These are phyloP conservation scores for Mizuhopecten yessoensis DNA, from an alignment of 1,140 invertebrate genomes.

Conservation along the genomic window DNA sequence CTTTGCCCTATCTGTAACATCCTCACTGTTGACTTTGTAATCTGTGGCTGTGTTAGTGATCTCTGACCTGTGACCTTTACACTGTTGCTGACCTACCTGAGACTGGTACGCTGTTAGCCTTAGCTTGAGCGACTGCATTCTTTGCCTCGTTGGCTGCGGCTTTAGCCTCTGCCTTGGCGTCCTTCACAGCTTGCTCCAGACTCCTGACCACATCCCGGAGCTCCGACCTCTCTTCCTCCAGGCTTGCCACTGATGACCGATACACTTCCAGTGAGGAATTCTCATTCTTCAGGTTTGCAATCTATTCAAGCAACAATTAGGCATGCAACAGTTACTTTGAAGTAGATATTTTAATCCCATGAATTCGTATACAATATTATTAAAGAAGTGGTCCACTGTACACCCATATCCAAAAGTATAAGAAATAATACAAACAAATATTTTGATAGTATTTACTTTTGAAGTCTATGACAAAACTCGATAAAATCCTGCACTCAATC, in stretches of 20 bases:
- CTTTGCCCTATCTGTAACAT: too few relatives aligned
- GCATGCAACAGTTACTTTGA: not conserved
- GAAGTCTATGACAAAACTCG: too few relatives aligned
- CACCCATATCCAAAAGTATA: too few relatives aligned
- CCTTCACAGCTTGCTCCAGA: slow-evolving; percentile 62
- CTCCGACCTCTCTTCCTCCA: slow-evolving; percentile 68
- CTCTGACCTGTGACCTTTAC: not conserved
- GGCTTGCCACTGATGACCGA: slow-evolving; percentile 62
- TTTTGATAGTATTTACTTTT: too few relatives aligned
- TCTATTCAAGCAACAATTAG: slow-evolving; percentile 62
- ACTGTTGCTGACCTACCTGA: not conserved
- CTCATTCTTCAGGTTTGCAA: slow-evolving; percentile 72
- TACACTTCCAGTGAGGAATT: slow-evolving; percentile 65
- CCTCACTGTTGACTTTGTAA: not conserved
- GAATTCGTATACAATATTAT: too few relatives aligned
- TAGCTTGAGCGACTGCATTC: slow-evolving; percentile 54
- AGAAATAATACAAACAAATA: too few relatives aligned
- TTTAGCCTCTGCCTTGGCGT: slow-evolving; percentile 56
- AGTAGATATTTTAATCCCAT: too few relatives aligned
- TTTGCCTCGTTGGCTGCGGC: slow-evolving; percentile 42
- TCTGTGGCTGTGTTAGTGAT: not conserved
- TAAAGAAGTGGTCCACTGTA: too few relatives aligned
- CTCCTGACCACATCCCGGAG: slow-evolving; percentile 65
- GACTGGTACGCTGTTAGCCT: slow-evolving; percentile 62
- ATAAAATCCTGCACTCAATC: too few relatives aligned